A percentile compares a stretch with the other conserved stretches of the same genome.
Evolutionary conservation across 1,140 invertebrate genomes (phyloP).

Genomic region (Bicyclus anynana): DNA sequence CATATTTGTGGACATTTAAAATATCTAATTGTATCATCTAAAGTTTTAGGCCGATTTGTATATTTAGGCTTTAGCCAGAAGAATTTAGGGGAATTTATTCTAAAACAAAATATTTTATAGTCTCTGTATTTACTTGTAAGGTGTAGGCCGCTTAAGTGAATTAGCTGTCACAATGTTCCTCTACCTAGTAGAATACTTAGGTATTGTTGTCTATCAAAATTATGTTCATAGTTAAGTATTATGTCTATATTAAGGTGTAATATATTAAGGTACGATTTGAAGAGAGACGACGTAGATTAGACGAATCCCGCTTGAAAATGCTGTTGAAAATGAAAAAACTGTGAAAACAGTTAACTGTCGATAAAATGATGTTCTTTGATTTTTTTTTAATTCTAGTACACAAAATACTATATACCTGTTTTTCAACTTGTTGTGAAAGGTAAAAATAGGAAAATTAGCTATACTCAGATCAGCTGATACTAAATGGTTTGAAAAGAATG

Average conservation of each 20-base stretch:
- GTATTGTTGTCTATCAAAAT: slow-evolving; percentile 30
- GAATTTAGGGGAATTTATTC: slow-evolving; percentile 1
- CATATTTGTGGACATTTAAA: too few relatives aligned
- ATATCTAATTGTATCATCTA: too few relatives aligned
- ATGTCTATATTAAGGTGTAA: slow-evolving; percentile 18
- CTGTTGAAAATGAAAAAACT: too few relatives aligned
- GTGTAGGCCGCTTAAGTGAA: slow-evolving; percentile 29
- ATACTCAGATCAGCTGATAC: too few relatives aligned
- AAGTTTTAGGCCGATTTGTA: background rate
- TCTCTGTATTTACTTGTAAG: slow-evolving; percentile 24
- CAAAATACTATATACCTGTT: too few relatives aligned
- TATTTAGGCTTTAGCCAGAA: background rate
- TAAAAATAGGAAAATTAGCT: too few relatives aligned
- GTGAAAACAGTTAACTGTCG: too few relatives aligned
- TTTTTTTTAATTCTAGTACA: too few relatives aligned
- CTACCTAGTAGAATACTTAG: slow-evolving; percentile 39
- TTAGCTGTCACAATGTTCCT: slow-evolving; percentile 55
- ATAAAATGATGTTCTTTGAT: too few relatives aligned
- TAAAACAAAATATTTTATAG: slow-evolving; percentile 24
- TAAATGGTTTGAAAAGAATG: too few relatives aligned
- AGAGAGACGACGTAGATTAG: background rate
- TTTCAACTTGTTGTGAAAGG: too few relatives aligned
- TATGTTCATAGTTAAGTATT: slow-evolving; percentile 6
- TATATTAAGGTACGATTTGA: slow-evolving; percentile 24
- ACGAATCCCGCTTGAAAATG: too few relatives aligned